Conservation (phyloP, 2,888 invertebrate genomes). For the Stenodera caucasica region DNA sequence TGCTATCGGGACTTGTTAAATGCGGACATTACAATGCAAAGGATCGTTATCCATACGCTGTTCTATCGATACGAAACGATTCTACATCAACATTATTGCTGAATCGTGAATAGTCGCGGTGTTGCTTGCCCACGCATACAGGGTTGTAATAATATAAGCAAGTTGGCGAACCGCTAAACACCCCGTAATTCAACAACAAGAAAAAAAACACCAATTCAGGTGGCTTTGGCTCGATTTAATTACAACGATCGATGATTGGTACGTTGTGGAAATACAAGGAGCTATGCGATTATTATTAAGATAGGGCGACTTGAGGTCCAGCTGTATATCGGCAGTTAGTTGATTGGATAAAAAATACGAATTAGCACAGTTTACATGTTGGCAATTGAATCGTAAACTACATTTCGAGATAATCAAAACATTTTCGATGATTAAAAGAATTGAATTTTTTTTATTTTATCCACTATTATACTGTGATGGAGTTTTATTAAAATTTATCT, state of each 20-base stretch:
- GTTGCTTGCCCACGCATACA: conserved; percentile 49
- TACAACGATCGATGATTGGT: conserved; percentile 17
- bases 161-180: conserved; percentile 28
- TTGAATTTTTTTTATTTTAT: no score
- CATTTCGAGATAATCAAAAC: neutral
- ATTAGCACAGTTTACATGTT: neutral
- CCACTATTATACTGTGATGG: no score
- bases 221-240: conserved; percentile 27
- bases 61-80: conserved; percentile 54
- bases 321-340: neutral
- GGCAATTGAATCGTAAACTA: neutral
- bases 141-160: conserved; percentile 20
- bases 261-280: neutral
- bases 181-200: neutral
- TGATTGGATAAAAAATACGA: neutral
- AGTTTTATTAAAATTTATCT: neutral
- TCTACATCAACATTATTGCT: conserved; percentile 57
- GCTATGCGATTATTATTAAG: neutral
- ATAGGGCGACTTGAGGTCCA: no score
- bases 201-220: neutral
- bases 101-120: conserved; percentile 55
- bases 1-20: conserved; percentile 54
- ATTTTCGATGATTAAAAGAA: neutral
- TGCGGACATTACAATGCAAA: conserved; percentile 56
- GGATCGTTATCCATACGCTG: conserved; percentile 55